Evolutionary conservation across 2,888 invertebrate genomes (phyloP).

Genomic region (Tyria jacobaeae): DNA sequence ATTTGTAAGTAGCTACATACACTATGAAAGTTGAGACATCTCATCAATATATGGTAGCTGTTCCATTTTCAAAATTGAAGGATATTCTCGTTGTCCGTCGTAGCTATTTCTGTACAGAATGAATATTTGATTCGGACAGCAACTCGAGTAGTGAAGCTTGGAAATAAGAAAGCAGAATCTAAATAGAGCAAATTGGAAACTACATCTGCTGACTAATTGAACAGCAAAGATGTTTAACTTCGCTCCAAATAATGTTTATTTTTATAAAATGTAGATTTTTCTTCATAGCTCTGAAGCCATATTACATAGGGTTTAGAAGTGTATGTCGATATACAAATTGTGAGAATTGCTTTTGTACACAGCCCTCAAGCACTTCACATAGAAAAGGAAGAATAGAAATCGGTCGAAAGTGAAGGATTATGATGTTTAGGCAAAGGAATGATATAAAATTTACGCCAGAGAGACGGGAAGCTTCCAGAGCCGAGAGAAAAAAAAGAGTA

Average conservation of each 20-base stretch:
- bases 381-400: too few species aligned
- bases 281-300: too few species aligned
- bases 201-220: conserved; percentile 58
- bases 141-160: conserved; percentile 29
- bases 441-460: too few species aligned
- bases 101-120: conserved; percentile 54
- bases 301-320: too few species aligned
- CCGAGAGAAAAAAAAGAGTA: too few species aligned
- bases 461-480: too few species aligned
- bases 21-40: neutral
- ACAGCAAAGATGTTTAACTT: conserved; percentile 59
- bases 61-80: conserved; percentile 47
- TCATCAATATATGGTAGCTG: conserved; percentile 35
- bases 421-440: too few species aligned
- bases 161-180: conserved; percentile 58
- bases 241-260: conserved; percentile 38
- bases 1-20: neutral
- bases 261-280: neutral
- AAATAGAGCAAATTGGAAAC: conserved; percentile 63
- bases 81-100: conserved; percentile 40
- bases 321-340: too few species aligned
- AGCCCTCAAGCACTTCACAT: too few species aligned
- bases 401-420: too few species aligned
- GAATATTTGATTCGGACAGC: conserved; percentile 62
- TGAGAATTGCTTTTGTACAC: too few species aligned